Base-by-base conservation (phyloP, 2,888 invertebrate species). In the Poecilobothrus nobilitatus region DNA sequence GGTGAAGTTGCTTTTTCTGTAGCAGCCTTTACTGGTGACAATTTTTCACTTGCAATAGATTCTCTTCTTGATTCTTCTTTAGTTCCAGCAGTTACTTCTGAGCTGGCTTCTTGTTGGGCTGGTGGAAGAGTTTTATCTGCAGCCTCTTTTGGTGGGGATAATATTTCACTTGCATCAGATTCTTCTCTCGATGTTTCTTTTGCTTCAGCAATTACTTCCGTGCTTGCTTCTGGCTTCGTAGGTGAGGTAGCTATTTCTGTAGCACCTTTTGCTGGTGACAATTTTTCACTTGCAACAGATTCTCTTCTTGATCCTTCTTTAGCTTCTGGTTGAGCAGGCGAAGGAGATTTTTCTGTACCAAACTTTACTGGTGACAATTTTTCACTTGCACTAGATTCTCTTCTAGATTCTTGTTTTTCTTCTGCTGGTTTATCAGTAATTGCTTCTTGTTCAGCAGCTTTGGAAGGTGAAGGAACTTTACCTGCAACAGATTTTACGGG, bases 51-150 rank as follows among this genome's bases (percentile, higher is more conserved):
- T 2, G 68, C 27, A 41, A 63, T 21, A 1, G 72, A 72, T 27
- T 69, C 68, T 68, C 65, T 63, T 65, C 68, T 22, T 27, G 33
- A 18, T 15, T 6, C 15, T 27, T 63, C 75, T 72, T 64, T 71
- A 63, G 63, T 63, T 5, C 22, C 61, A 12, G 74, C 77, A 20
- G 67, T 67, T 44, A 22, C 20, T 70, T 70, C n/a, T 63, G 66
- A 2, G 63, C 27, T 34, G 5, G n/a, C 12, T 68, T 71, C 2
- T 69, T 69, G 20, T 2, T 71, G 64, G 9, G 71, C 74, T 9
- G 61, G 63, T 8, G 67, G 68, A 44, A 70, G 73, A 9, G 68
- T 73, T 0, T 21, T 7, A 5, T 66, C 66, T 65, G 20, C 21
- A 34, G 63, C 33, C 6, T 20, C 63, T 18, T 63, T 66, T 18